Evolutionary conservation across 1,140 invertebrate species (phyloP), one percentile per base, ranked within the genome.

Genomic region (Magallana angulata): DNA sequence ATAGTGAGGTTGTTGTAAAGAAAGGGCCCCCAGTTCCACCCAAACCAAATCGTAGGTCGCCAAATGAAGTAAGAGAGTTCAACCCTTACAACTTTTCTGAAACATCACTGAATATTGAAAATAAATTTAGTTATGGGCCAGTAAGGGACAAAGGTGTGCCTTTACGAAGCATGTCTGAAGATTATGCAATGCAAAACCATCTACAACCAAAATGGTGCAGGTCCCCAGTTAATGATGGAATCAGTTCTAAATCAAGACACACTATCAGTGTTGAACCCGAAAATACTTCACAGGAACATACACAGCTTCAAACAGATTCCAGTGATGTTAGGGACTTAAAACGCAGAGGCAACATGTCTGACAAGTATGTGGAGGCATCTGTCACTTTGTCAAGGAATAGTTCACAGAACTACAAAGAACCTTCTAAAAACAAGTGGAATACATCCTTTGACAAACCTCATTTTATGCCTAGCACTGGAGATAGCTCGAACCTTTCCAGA

Each of bases 371-470:
- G 8, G 24, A 76, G 68, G 68, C 68, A 76, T 76, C 68, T 30
- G 24, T 76, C 24, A 76, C 68, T 24, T 12, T 76, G 68, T 76
- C 68, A 7, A 76, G 68, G 24, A 76, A 76, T 24, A 76, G 68
- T 30, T 76, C 68, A 76, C 68, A 76, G 18, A 36, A 76, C 68
- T 30, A 30, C 68, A 76, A 76, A 30, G 68, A 76, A 30, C 68
- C 68, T 30, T 76, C 68, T 30, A 76, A 30, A 76, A 76, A 76
- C 68, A 76, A 76, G 68, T 76, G 68, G 68, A 76, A 76, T 76
- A 30, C 68, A 8, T 76, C 68, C 3, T 76, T 76, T 76, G 68
- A 18, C 24, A 76, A 30, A 5, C 24, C 68, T 76, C 24, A 76
- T 12, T 76, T 76, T 76, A 76, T 30, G 11, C 36, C 68, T 30